phyloP scores from a whole-genome alignment of 1,140 invertebrate genomes.

The Drosophila neocordata region DNA sequence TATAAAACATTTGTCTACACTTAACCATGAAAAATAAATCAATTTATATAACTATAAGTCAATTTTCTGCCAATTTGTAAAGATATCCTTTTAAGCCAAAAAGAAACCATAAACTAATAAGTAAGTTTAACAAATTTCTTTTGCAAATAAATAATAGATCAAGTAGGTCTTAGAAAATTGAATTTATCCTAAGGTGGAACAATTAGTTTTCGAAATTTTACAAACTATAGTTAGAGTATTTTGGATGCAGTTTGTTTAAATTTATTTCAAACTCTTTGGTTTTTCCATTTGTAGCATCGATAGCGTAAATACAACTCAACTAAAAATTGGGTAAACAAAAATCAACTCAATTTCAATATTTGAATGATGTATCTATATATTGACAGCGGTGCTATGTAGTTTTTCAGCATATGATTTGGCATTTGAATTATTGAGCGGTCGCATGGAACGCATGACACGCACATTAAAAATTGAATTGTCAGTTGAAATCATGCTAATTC shows the following conservation, averaged over 20 bases:
- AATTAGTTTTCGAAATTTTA: too few species aligned
- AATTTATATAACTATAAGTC: too few species aligned
- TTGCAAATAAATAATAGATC: too few species aligned
- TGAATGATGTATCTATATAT: slow-evolving; percentile 33
- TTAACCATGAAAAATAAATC: not conserved
- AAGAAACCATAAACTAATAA: too few species aligned
- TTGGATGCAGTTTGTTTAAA: too few species aligned
- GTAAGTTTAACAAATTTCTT: too few species aligned
- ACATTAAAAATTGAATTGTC: slow-evolving; percentile 7
- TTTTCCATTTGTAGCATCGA: not conserved
- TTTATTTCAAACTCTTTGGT: not conserved
- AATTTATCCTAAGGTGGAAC: too few species aligned
- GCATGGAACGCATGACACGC: slow-evolving; percentile 1
- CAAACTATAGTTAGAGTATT: too few species aligned
- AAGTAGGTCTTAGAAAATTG: too few species aligned
- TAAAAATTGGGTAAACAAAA: slow-evolving; percentile 1
- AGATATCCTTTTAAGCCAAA: too few species aligned
- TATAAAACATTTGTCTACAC: not conserved
- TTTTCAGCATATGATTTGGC: slow-evolving; percentile 32
- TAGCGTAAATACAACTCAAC: not conserved
- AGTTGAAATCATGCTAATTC: slow-evolving; percentile 24
- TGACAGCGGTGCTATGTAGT: slow-evolving; percentile 26
- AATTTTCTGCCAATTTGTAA: too few species aligned
- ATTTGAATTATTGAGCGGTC: slow-evolving; percentile 20
- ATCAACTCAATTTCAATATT: slow-evolving; percentile 25